Conservation (phyloP, 2,888 invertebrate genomes). For the Spilarctia lutea region DNA sequence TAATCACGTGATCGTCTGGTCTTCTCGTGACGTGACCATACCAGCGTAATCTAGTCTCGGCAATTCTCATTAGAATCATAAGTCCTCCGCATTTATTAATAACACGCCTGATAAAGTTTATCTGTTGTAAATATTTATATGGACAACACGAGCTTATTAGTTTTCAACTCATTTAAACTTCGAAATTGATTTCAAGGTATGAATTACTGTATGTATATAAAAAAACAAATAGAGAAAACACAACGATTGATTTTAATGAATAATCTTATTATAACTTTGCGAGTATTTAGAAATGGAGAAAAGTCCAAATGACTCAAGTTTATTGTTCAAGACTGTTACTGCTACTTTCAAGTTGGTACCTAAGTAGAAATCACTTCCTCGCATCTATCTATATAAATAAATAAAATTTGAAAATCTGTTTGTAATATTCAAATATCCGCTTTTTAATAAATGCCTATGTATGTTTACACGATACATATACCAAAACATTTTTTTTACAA, state of each 20-base stretch:
- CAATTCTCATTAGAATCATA: too few relatives aligned
- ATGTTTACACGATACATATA: too few relatives aligned
- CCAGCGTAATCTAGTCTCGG: too few relatives aligned
- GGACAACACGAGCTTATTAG: not conserved
- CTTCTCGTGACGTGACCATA: too few relatives aligned
- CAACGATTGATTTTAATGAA: not conserved
- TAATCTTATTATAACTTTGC: not conserved
- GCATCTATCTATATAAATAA: too few relatives aligned
- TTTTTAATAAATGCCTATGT: too few relatives aligned
- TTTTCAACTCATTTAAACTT: constrained; percentile 2
- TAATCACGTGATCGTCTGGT: too few relatives aligned
- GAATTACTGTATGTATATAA: not conserved
- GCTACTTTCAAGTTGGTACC: too few relatives aligned
- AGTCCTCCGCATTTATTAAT: not conserved
- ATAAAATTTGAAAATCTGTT: too few relatives aligned
- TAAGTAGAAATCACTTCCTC: too few relatives aligned
- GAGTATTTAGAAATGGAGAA: not conserved
- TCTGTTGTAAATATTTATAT: not conserved
- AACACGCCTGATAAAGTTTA: not conserved
- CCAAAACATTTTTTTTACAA: too few relatives aligned
- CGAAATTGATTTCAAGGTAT: not conserved
- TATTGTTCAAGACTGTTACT: not conserved
- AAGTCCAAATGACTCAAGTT: not conserved
- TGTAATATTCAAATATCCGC: too few relatives aligned
- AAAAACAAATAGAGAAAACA: not conserved